Base-by-base conservation (phyloP, 2,888 invertebrate species). In the Lottia gigantea region DNA sequence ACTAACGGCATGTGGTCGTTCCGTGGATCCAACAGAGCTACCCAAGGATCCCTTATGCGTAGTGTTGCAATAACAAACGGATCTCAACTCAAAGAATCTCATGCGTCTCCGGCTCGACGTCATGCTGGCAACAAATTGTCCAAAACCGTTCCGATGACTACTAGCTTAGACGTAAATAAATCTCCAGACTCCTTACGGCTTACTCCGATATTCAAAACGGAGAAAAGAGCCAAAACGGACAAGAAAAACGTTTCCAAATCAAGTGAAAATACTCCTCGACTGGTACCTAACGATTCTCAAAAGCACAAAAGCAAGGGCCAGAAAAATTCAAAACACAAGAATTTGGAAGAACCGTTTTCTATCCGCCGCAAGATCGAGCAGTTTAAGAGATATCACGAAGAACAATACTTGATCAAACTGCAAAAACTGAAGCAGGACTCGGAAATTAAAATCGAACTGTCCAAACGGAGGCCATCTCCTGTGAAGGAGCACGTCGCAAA, bases 291-390 rank as follows among this genome's bases (percentile, higher is more conserved):
- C 1, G n/a, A 62, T n/a, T 62, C 26, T 15, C 62, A 68, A 19
- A 31, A 46, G 61, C 40, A 12, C 2, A 46, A 63, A 16, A 64
- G 64, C 23, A 64, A 46, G 40, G 73, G 49, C 75, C 79, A 55
- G 11, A 55, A n/a, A 68, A 40, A 4, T 49, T 71, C 11, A 66
- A 73, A 23, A 73, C 70, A 2, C 71, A 76, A 63, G 74, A 64
- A 11, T 74, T 79, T 47, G 75, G 80, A 83, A 40, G 83, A 83
- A 69, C 79, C 80, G 19, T 82, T 83, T 67, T 83, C 85, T 25
- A 82, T 85, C 45, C 71, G 84, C 19, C 79, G 83, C 70, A 83
- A 83, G 75, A 83, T 85, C 49, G 85, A 85, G 68, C 83, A 84
- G 74, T 85, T 82, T 71, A 74, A 82, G 55, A 78, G 78, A 46